A percentile compares a stretch with the other conserved stretches of the same genome.
Conservation (phyloP, 2,113 vertebrate species). For the Thinocorus orbignyianus region DNA sequence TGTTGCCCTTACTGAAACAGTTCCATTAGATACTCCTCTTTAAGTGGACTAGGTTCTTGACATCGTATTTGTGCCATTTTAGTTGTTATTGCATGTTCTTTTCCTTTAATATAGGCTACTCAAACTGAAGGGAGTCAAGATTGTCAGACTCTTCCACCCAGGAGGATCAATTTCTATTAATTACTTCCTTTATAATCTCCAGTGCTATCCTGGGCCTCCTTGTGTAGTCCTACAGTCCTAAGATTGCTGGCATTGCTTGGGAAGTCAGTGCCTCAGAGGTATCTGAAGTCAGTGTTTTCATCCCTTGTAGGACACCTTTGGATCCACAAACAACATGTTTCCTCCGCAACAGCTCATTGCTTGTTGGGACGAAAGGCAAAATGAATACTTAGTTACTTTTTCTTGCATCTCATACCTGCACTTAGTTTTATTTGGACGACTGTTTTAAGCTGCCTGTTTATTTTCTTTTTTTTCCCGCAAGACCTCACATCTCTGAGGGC, state of each 20-base stretch:
- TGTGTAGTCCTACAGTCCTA: background rate
- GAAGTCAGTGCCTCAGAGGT: background rate
- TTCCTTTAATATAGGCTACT: background rate
- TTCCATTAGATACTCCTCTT: background rate
- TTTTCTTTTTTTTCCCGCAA: rapidly evolving
- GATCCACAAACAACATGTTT: background rate
- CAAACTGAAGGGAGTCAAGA: background rate
- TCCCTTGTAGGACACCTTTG: background rate
- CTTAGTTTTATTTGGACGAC: background rate
- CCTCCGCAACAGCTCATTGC: rapidly evolving
- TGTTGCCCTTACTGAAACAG: background rate
- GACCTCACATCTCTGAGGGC: background rate
- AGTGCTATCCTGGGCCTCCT: background rate
- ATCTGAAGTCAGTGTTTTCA: background rate
- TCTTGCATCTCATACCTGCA: background rate
- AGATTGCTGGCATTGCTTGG: background rate
- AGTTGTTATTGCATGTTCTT: background rate
- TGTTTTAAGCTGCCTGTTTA: background rate
- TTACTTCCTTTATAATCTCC: background rate
- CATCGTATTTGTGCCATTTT: background rate
- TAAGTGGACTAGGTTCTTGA: background rate
- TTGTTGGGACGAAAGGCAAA: background rate
- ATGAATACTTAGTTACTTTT: background rate
- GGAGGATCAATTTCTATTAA: background rate
- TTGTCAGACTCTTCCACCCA: background rate